These are phyloP conservation scores for Scartelaos histophorus DNA, from an alignment of 2,113 vertebrate species.

Conservation along the genomic window DNA sequence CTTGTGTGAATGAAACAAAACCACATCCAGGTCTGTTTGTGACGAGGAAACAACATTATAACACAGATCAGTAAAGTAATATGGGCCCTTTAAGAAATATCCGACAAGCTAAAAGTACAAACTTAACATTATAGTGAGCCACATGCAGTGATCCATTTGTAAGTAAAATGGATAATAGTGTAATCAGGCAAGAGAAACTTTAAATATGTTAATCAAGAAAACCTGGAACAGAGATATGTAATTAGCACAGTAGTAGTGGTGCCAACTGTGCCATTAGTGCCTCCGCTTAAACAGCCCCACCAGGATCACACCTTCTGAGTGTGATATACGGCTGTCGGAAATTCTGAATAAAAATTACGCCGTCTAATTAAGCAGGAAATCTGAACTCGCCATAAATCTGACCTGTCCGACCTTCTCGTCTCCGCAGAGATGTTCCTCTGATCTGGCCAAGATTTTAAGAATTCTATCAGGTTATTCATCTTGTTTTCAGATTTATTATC, in stretches of 20 bases:
- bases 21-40: too few relatives aligned
- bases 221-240: background rate
- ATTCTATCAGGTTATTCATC: too few relatives aligned
- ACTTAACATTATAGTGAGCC: constrained; percentile 43
- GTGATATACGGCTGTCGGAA: background rate
- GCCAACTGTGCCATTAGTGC: background rate
- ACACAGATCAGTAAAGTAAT: too few relatives aligned
- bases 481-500: too few relatives aligned
- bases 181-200: constrained; percentile 35
- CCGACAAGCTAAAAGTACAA: background rate
- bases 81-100: background rate
- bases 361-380: too few relatives aligned
- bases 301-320: background rate
- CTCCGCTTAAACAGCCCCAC: constrained; percentile 10
- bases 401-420: too few relatives aligned
- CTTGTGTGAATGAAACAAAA: too few relatives aligned
- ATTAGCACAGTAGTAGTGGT: background rate
- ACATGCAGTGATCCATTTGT: constrained; percentile 69
- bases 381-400: too few relatives aligned
- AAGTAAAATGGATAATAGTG: constrained; percentile 42
- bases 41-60: too few relatives aligned
- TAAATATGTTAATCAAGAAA: constrained; percentile 26
- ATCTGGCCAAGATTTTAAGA: too few relatives aligned
- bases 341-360: background rate
- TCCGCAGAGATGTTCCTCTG: too few relatives aligned